Conservation (phyloP, 92 coral and sea anemone genomes). For the Epizoanthus illoricatus region DNA sequence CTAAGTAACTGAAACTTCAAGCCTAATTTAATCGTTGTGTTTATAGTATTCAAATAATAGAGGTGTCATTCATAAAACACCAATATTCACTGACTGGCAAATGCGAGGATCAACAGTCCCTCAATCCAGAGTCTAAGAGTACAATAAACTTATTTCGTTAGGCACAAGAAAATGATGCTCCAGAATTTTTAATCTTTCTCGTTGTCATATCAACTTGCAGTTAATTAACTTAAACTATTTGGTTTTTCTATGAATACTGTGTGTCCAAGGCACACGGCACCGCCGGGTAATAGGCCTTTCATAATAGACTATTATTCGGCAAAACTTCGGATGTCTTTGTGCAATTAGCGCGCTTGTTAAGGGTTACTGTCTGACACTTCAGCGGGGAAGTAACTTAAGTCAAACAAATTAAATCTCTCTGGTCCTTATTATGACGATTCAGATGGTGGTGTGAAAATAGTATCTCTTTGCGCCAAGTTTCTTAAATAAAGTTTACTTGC, state of each 20-base stretch:
- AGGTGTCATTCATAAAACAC: constrained; percentile 20
- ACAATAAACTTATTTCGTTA: not conserved
- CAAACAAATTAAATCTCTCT: constrained; percentile 3
- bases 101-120: not conserved
- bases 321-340: constrained; percentile 64
- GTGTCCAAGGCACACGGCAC: not conserved
- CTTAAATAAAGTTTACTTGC: constrained; percentile 11
- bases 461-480: not conserved
- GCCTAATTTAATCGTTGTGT: constrained; percentile 17
- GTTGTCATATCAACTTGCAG: constrained; percentile 25
- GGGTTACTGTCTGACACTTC: not conserved
- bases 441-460: constrained; percentile 33
- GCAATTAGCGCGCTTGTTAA: constrained; percentile 69
- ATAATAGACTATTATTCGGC: constrained; percentile 1
- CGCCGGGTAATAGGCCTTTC: not conserved
- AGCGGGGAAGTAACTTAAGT: not conserved
- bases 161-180: not conserved
- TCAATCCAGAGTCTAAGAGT: not conserved
- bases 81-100: not conserved
- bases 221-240: not conserved
- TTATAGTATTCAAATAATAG: constrained; percentile 1
- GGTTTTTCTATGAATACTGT: not conserved
- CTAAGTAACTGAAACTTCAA: not conserved
- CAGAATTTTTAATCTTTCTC: not conserved
- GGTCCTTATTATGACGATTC: not conserved